These are phyloP conservation scores for Anisognathus igniventris DNA, from an alignment of 2,797 vertebrate genomes.

Conservation along the genomic window DNA sequence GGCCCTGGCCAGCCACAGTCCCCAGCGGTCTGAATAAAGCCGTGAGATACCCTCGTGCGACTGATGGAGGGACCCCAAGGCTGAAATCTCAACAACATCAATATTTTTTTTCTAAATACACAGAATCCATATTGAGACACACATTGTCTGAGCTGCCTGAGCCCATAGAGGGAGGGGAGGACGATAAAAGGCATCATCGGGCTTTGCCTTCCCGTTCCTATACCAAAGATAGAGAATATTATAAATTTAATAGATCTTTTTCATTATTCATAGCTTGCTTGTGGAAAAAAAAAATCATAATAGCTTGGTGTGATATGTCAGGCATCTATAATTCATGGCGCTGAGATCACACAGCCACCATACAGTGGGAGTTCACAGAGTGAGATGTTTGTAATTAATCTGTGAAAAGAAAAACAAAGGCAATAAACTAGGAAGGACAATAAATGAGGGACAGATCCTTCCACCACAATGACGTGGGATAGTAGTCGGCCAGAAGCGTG, in stretches of 20 bases:
- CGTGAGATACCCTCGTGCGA: accelerated
- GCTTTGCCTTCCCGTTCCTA: background rate
- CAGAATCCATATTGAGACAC: background rate
- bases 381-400: slow-evolving; percentile 58
- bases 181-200: background rate
- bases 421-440: slow-evolving; percentile 3
- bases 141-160: background rate
- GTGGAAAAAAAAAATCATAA: slow-evolving; percentile 50
- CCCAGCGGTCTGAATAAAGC: background rate
- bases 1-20: background rate
- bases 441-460: background rate
- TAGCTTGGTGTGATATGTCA: slow-evolving; percentile 62
- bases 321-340: slow-evolving; percentile 55
- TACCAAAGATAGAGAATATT: slow-evolving; percentile 26
- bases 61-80: accelerated
- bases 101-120: background rate
- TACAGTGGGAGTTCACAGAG: slow-evolving; percentile 24
- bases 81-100: background rate
- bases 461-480: accelerated
- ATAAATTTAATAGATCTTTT: slow-evolving; percentile 50
- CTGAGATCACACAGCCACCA: slow-evolving; percentile 47
- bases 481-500: background rate
- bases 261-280: slow-evolving; percentile 63
- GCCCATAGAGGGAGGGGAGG: background rate
- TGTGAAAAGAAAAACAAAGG: slow-evolving; percentile 55